Evolutionary conservation across 2,797 vertebrate species (phyloP).

Genomic region (Saguinus oedipus): DNA sequence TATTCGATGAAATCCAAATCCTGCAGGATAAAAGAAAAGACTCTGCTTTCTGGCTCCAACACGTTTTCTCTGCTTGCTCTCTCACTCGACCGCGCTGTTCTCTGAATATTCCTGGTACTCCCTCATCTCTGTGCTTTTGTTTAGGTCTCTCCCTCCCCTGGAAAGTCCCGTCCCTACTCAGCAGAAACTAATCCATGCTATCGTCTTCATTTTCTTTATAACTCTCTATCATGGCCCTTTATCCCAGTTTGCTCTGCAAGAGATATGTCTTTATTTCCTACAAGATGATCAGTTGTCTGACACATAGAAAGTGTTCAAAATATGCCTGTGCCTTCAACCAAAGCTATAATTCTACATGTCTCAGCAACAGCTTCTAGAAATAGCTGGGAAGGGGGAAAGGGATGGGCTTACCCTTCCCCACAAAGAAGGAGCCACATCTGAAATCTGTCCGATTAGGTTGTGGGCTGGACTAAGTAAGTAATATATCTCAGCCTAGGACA

Average conservation of each 20-base stretch:
- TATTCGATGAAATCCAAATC: slow-evolving; percentile 43
- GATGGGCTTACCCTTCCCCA: neutral
- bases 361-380: neutral
- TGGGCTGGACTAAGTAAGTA: neutral
- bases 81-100: neutral
- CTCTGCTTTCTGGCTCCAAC: neutral
- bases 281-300: neutral
- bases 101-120: neutral
- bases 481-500: neutral
- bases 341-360: slow-evolving; percentile 4
- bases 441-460: neutral
- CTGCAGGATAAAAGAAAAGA: neutral
- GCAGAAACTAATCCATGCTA: neutral
- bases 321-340: neutral
- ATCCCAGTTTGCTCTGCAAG: neutral
- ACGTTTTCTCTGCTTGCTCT: neutral
- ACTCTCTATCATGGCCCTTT: neutral
- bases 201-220: neutral
- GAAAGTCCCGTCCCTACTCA: slow-evolving; percentile 4
- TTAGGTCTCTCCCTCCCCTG: neutral
- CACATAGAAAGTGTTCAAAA: neutral
- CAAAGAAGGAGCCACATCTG: neutral
- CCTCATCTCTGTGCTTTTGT: neutral
- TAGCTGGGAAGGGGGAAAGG: neutral
- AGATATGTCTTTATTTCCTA: slow-evolving; percentile 26